Percentiles rank a stretch among this genome's conserved stretches.
Evolutionary conservation across 2,888 invertebrate species (phyloP).

Genomic region (Rhorus exstirpatorius): DNA sequence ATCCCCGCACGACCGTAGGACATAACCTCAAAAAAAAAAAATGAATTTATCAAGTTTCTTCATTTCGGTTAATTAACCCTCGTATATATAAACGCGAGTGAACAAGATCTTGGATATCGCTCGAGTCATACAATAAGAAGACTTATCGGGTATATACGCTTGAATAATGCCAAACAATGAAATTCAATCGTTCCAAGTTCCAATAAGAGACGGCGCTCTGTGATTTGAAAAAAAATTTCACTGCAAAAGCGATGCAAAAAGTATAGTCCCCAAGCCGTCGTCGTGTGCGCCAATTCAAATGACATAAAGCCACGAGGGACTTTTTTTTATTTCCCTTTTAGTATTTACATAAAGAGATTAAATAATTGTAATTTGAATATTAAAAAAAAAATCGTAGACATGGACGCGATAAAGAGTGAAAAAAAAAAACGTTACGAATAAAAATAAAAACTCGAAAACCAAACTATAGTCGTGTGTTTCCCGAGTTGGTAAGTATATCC

Average conservation of each 20-base stretch:
- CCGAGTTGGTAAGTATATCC: not conserved
- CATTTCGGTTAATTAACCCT: not conserved
- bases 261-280: no score
- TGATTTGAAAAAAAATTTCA: not conserved
- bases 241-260: not conserved
- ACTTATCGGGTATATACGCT: not conserved
- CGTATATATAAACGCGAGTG: not conserved
- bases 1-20: not conserved
- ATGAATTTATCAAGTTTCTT: not conserved
- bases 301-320: not conserved
- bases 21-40: not conserved
- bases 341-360: not conserved
- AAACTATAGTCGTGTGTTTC: not conserved
- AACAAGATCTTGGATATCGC: not conserved
- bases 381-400: not conserved
- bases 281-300: not conserved
- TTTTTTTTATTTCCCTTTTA: not conserved
- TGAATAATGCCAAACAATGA: not conserved
- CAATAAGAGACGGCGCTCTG: conserved; percentile 4
- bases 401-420: not conserved
- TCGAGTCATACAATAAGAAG: conserved; percentile 14
- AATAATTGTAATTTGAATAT: not conserved
- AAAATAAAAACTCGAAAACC: not conserved
- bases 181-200: not conserved
- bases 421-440: not conserved